phyloP scores from a whole-genome alignment of 64 coral and sea anemone species.

The Platygyra sinensis region DNA sequence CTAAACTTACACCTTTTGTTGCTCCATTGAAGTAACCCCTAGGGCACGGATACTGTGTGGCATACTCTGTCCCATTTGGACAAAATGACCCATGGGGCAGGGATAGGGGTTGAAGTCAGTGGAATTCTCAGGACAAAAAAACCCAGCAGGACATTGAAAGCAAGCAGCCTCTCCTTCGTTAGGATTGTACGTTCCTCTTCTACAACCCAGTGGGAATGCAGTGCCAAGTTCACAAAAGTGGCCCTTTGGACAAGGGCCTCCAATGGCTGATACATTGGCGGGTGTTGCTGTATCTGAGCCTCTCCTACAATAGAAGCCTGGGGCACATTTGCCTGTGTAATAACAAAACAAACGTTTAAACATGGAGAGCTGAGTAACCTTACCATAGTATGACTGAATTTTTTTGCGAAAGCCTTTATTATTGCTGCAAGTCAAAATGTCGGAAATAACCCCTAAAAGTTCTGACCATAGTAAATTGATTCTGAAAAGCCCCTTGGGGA shows the following conservation, averaged over 20 bases:
- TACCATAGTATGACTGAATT: too few species aligned
- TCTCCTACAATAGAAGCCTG: slow-evolving; percentile 90
- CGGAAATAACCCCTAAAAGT: too few species aligned
- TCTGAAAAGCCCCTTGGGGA: too few species aligned
- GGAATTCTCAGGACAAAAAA: slow-evolving; percentile 88
- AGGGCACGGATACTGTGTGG: slow-evolving; percentile 81
- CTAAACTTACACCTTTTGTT: slow-evolving; percentile 57
- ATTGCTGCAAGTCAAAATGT: too few species aligned
- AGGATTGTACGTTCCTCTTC: slow-evolving; percentile 89
- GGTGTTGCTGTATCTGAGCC: slow-evolving; percentile 89
- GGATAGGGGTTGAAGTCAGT: slow-evolving; percentile 59
- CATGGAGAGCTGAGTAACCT: too few species aligned
- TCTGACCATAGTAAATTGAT: too few species aligned
- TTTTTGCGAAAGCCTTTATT: too few species aligned
- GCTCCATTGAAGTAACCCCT: slow-evolving; percentile 93
- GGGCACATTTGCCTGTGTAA: slow-evolving; percentile 67
- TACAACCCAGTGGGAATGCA: slow-evolving; percentile 76
- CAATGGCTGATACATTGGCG: slow-evolving; percentile 53
- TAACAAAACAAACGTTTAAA: neutral
- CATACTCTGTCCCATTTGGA: slow-evolving; percentile 84
- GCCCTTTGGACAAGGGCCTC: slow-evolving; percentile 85
- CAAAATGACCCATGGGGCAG: slow-evolving; percentile 94
- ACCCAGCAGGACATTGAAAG: slow-evolving; percentile 82
- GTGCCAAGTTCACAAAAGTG: slow-evolving; percentile 94
- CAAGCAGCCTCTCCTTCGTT: slow-evolving; percentile 92